Conservation (phyloP, 2,113 vertebrate genomes). For the Siphamia tubifer region DNA sequence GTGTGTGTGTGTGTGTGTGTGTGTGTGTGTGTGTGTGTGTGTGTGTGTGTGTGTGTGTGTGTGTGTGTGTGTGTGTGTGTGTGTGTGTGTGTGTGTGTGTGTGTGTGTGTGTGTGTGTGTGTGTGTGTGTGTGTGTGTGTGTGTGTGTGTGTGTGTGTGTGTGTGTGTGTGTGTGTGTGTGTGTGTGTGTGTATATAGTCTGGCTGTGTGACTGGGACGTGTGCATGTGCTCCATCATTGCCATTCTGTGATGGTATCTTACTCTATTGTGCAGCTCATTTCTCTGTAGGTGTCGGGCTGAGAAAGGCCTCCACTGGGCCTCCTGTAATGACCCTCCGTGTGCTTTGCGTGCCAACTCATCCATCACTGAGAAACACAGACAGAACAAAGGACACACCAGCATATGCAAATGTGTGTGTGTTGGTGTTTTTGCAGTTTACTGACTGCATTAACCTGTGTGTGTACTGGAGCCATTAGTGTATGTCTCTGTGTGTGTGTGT, state of each 20-base stretch:
- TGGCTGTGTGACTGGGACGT: too few species aligned
- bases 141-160: background rate
- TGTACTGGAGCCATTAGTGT: background rate
- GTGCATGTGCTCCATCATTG: constrained; percentile 6
- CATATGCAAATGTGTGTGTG: background rate
- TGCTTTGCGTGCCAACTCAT: constrained; percentile 41
- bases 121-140: background rate
- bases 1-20: background rate
- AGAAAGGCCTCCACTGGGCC: constrained; percentile 21
- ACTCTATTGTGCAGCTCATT: constrained; percentile 2
- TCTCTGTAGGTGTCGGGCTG: constrained; percentile 28
- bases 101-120: background rate
- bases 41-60: background rate
- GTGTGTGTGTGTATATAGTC: background rate
- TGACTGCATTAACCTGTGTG: background rate
- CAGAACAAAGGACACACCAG: constrained; percentile 51
- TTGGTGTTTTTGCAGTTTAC: too few species aligned
- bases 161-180: background rate
- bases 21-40: background rate
- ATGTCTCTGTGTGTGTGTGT: background rate
- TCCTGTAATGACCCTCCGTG: constrained; percentile 52
- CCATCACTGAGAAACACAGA: constrained; percentile 45
- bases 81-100: background rate
- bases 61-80: background rate
- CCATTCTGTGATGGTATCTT: constrained; percentile 38